These are phyloP conservation scores for Dysidea cf. avara DNA, from an alignment of 37 sponge, comb jelly and placozoan species.

Conservation along the genomic window DNA sequence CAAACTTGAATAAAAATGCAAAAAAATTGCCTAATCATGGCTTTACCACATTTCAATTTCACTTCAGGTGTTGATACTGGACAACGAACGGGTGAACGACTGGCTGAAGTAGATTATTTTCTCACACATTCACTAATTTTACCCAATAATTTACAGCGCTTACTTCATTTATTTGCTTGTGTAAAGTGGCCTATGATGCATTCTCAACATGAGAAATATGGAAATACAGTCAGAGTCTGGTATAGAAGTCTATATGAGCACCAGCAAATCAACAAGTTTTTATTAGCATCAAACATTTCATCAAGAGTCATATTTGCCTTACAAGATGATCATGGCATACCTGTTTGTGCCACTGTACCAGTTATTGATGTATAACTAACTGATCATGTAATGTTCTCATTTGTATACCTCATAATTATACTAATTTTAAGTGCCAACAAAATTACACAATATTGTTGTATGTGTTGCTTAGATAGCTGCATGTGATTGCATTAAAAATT, in stretches of 20 bases:
- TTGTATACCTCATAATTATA: too few species aligned
- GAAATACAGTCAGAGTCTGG: slow-evolving; percentile 2
- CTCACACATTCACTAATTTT: background rate
- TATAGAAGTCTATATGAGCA: background rate
- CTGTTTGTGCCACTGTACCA: background rate
- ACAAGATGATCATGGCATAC: background rate
- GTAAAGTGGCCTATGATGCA: slow-evolving; percentile 1
- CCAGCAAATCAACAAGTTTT: background rate
- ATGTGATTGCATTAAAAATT: too few species aligned
- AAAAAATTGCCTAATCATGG: background rate
- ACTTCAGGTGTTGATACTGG: background rate
- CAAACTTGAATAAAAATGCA: background rate
- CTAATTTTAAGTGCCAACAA: too few species aligned
- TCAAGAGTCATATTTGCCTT: background rate
- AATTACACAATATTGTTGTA: too few species aligned
- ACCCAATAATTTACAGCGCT: background rate
- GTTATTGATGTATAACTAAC: too few species aligned
- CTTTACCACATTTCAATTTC: background rate
- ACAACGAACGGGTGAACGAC: too few species aligned
- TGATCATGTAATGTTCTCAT: too few species aligned
- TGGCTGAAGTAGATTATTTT: slow-evolving; percentile 2
- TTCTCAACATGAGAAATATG: background rate
- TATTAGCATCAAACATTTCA: slow-evolving; percentile 8
- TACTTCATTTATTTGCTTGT: background rate
- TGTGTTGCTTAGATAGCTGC: too few species aligned